Evolutionary conservation across 2,888 invertebrate genomes (phyloP), one percentile per base, ranked within the genome.

Genomic region (Eristalis tenax): DNA sequence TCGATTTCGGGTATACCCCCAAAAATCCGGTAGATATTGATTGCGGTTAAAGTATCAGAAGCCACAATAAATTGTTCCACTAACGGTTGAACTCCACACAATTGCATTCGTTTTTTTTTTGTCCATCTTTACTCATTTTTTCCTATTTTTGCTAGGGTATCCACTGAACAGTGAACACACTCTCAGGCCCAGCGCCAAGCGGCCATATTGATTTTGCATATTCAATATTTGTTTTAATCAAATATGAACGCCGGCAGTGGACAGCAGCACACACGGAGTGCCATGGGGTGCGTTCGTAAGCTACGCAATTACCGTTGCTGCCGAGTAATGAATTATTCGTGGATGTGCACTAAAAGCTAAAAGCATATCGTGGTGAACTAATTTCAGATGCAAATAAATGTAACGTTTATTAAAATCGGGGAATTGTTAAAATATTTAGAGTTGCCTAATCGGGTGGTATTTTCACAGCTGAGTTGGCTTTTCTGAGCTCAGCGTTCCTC

Each of bases 141-240:
- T n/a, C 5, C 4, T n/a, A 13, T 4, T 43, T n/a, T 43, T 38
- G 38, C 38, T 38, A 2, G 13, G 13, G 38, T 13, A 13, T 8
- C 38, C 38, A 38, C 50, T 18, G n/a, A n/a, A 6, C 43, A 50
- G 5, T 50, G 15, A n/a, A 1, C 13, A 15, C 43, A 43, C 15
- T 32, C 18, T 50, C 11, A 13, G 13, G 4, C 35, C 8, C 10
- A 57, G 10, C 74, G 83, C 61, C 50, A 83, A 78, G 65, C 38
- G 70, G 43, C 61, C 70, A 63, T 78, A 86, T 86, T 86, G 77
- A 83, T 78, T 86, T 83, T 70, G 56, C 65, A 75, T 74, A 78
- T 77, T 61, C 83, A 86, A 78, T 86, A 83, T 86, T 86, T 86
- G 83, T 61, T 86, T 78, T 75, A 78, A 78, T 86, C 75, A 86